Base-by-base conservation (phyloP, 2,113 vertebrate genomes). In the Amphiprion percula region DNA sequence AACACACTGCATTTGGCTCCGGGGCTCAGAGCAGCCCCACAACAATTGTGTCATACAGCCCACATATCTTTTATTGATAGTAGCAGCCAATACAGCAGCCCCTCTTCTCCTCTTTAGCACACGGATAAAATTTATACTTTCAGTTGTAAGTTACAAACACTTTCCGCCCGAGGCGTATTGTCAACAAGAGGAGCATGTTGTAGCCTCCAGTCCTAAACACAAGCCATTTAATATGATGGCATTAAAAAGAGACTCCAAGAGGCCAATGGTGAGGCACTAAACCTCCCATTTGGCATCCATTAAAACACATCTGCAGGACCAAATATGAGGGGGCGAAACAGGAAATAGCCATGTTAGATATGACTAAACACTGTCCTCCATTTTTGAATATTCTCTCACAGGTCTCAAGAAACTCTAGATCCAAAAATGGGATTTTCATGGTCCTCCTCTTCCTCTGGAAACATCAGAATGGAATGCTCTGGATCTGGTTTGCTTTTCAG, bases 401-500 rank as follows among this genome's bases (percentile, higher is more conserved):
- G 73, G 73, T 89, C 74, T 80, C 65, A 59, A 59, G 26, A 76
- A 77, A 85, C 66, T 81, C 66, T 80, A 72, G 53, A 74, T 68
- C 44, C 77, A 63, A 87, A 83, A 84, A 79, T 30, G 24, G 75
- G 77, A 87, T 90, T 92, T 86, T 87, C 89, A 83, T 68, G 84
- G 79, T 85, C 88, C 74, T 75, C 71, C 56, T 33, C 70, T 92
- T 92, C 69, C 88, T 79, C 82, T 92, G 88, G 82, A 86, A 90
- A 87, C 80, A 84, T 87, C 75, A 83, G 56, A 37, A 68, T 78
- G 84, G 80, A 90, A 87, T 84, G 87, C 64, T 84, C 85, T 83
- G 86, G 88, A 90, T 90, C 90, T 92, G 91, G 91, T 91, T 93
- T 89, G 87, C 87, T 92, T 93, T 91, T 89, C 82, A 78, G 87